These are phyloP conservation scores for Toxotes lorentzi DNA, from an alignment of 2,797 vertebrate species.

Conservation along the genomic window DNA sequence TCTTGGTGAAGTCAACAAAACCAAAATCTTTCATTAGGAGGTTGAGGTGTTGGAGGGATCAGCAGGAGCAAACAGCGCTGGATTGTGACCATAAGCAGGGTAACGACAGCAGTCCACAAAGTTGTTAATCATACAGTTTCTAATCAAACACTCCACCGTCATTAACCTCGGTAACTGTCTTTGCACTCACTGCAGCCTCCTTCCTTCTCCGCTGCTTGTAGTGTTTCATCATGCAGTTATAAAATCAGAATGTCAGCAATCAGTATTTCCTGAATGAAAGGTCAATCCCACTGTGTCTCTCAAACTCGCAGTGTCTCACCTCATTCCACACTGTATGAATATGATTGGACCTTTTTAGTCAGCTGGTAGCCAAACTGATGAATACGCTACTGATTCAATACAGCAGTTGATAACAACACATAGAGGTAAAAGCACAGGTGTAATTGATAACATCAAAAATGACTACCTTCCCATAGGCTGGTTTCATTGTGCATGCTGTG, in stretches of 20 bases:
- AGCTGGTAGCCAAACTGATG: constrained; percentile 5
- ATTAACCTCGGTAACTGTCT: neutral
- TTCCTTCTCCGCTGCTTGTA: neutral
- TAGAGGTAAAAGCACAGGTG: neutral
- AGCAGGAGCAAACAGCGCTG: neutral
- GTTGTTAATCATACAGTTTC: neutral
- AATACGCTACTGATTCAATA: constrained; percentile 11
- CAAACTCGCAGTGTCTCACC: constrained; percentile 1
- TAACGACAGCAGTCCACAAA: neutral
- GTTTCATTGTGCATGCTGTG: neutral
- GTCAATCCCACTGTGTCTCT: neutral
- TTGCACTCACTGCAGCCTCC: constrained; percentile 1
- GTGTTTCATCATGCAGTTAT: neutral
- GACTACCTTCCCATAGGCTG: neutral
- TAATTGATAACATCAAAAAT: neutral
- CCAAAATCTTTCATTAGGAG: neutral
- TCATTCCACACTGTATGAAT: neutral
- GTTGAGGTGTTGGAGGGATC: neutral
- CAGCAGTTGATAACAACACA: constrained; percentile 14
- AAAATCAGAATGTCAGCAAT: neutral
- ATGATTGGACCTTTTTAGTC: neutral
- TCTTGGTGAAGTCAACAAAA: constrained; percentile 3
- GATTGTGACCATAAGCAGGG: neutral
- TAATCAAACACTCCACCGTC: neutral
- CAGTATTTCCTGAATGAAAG: constrained; percentile 8